These are phyloP conservation scores for Notarius lentiginosus DNA, from an alignment of 2,113 vertebrate genomes.

Conservation along the genomic window DNA sequence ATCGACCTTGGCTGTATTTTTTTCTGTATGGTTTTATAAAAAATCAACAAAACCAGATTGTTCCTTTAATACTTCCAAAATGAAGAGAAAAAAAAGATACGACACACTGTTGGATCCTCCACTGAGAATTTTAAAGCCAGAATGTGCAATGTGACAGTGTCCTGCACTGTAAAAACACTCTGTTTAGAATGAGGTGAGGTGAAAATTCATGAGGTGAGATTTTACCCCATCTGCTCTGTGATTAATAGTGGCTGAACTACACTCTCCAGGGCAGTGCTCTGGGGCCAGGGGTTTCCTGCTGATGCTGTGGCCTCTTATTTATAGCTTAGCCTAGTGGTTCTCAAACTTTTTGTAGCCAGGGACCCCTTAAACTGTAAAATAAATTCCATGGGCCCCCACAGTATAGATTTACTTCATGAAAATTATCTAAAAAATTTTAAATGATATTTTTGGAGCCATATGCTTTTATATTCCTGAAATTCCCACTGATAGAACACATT, in stretches of 20 bases:
- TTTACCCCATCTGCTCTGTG: constrained; percentile 44
- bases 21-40: background rate
- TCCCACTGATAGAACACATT: no score
- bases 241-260: constrained; percentile 54
- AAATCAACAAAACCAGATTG: background rate
- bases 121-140: background rate
- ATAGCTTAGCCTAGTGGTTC: constrained; percentile 43
- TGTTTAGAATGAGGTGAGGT: constrained; percentile 5
- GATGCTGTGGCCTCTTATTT: constrained; percentile 55
- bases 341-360: no score
- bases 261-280: constrained; percentile 45
- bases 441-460: no score
- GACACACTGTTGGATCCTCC: background rate
- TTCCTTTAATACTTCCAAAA: background rate
- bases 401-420: no score
- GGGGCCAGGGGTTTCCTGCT: constrained; percentile 31
- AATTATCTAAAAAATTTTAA: no score
- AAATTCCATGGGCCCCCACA: no score
- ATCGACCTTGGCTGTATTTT: background rate
- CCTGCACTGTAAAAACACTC: constrained; percentile 19
- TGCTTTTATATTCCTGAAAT: no score
- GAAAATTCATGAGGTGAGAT: constrained; percentile 51
- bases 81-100: background rate
- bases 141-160: background rate
- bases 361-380: no score